Evolutionary conservation across 2,888 invertebrate species (phyloP), one percentile per base, ranked within the genome.

Genomic region (Minunthozetes semirufus): DNA sequence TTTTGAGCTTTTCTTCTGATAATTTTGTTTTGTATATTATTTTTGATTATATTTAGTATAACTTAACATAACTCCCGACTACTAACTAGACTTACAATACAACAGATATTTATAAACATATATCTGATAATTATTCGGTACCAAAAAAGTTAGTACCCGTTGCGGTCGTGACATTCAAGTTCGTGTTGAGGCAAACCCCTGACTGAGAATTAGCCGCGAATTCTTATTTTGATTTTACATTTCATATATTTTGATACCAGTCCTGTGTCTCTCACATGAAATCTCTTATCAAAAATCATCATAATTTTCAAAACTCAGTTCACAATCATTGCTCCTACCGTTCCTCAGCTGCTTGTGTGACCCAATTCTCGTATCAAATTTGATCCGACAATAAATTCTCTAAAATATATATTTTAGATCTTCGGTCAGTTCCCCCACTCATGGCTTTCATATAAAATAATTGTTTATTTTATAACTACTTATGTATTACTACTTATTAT

Each of bases 61-160:
- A 61, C 29, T 61, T 61, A 17, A 61, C 61, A 61, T 61, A 61
- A 61, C 53, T 19, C 53, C 19, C 19, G 8, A 53, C 27, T 25
- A 27, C 61, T 61, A 61, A 61, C 61, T 27, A 13, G 61, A 4
- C 27, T 27, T 61, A 29, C n/a, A 53, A 53, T 53, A 53, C 53
- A n/a, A 53, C 4, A 53, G 19, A 19, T n/a, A n/a, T 19, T 53
- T 19, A 53, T 53, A 53, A 33, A 33, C n/a, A 53, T 53, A 19
- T 19, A 17, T 61, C 33, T 61, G 27, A 61, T 61, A 61, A 61
- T 61, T 61, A 61, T 61, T 61, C 27, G 15, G 33, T n/a, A 27
- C 61, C 29, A 61, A 59, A 59, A 61, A 53, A 53, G 61, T 61
- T 61, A 53, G 53, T 53, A 53, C 53, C 8, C n/a, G 53, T 19